phyloP scores from a whole-genome alignment of 2,113 vertebrate species.

The Setophaga coronata region DNA sequence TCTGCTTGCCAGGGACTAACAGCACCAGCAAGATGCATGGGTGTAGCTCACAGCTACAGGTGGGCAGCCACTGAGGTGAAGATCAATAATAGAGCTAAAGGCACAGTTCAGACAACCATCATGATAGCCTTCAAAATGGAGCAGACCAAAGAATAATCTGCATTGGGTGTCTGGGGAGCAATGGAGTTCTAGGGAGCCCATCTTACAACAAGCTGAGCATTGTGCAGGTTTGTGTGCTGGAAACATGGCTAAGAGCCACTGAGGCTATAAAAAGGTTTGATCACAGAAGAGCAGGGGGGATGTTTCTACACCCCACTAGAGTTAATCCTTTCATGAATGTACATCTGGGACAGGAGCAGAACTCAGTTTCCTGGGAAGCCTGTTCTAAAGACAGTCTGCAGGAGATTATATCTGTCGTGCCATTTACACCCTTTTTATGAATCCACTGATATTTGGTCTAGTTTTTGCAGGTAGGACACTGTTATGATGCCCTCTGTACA shows the following conservation, averaged over 20 bases:
- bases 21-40: neutral
- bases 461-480: neutral
- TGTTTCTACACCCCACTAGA: neutral
- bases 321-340: neutral
- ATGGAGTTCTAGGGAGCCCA: neutral
- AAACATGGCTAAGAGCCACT: neutral
- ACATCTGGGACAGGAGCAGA: neutral
- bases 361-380: neutral
- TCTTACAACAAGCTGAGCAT: neutral
- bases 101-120: neutral
- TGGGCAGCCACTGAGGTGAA: neutral
- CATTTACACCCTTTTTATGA: neutral
- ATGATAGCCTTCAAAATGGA: neutral
- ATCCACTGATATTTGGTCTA: neutral
- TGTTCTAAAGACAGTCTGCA: neutral
- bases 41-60: neutral
- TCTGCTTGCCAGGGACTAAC: neutral
- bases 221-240: neutral
- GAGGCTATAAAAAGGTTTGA: neutral
- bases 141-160: neutral
- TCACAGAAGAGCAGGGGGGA: neutral
- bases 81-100: neutral
- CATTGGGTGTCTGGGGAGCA: neutral
- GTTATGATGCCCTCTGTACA: neutral
- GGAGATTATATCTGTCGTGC: neutral